These are phyloP conservation scores for Bicyclus anynana DNA, from an alignment of 1,140 invertebrate genomes.

Conservation along the genomic window DNA sequence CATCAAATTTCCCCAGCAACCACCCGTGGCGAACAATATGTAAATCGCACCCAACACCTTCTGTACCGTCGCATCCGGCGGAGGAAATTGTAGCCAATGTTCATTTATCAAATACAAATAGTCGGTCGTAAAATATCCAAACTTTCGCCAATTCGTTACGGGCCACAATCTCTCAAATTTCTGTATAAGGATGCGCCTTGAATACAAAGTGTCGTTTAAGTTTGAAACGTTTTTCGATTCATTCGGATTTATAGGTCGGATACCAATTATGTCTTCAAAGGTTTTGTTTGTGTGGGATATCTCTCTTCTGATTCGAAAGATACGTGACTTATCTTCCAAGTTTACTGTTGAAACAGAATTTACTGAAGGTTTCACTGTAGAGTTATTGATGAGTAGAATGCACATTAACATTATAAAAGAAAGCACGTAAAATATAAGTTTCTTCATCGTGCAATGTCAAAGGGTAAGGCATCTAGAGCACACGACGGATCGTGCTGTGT, in stretches of 20 bases:
- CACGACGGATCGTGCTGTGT: conserved; percentile 34
- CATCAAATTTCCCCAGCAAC: conserved; percentile 80
- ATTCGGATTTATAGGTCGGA: conserved; percentile 4
- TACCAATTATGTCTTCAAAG: conserved; percentile 4
- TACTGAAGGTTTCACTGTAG: conserved; percentile 3
- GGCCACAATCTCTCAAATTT: conserved; percentile 72
- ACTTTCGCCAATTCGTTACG: conserved; percentile 68
- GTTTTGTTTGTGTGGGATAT: conserved; percentile 20
- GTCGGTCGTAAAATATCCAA: conserved; percentile 76
- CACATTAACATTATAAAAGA: conserved; percentile 32
- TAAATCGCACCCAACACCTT: conserved; percentile 79
- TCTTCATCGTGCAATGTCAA: conserved; percentile 35
- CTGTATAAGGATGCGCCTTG: conserved; percentile 36
- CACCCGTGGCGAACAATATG: conserved; percentile 78
- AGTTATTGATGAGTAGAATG: conserved; percentile 36
- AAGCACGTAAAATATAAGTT: conserved; percentile 32
- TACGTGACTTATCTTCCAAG: conserved; percentile 2
- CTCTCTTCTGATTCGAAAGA: conserved; percentile 24
- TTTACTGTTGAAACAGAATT: not conserved
- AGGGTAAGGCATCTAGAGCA: conserved; percentile 29
- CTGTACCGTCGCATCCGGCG: conserved; percentile 75
- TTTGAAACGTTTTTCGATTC: conserved; percentile 30
- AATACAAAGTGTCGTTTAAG: conserved; percentile 20
- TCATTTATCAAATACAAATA: conserved; percentile 80
- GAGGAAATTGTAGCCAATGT: conserved; percentile 82